A percentile compares a stretch with the other conserved stretches of the same genome.
Evolutionary conservation across 1,140 invertebrate species (phyloP).

Genomic region (Leucophenga varia): DNA sequence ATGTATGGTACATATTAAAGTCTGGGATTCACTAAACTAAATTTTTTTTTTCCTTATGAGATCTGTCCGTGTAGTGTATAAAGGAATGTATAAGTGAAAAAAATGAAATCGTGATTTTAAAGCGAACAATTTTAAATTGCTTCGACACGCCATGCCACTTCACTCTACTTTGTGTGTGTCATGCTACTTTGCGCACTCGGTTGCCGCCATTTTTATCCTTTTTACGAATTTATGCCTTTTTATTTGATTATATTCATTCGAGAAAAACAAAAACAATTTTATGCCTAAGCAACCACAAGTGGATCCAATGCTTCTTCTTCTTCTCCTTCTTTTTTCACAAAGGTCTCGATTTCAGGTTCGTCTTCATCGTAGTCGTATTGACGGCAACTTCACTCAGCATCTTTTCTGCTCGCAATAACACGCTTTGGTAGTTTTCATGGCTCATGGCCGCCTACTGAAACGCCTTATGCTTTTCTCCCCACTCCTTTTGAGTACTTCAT

Average conservation of each 20-base stretch:
- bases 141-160: too few species aligned
- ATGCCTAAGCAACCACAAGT: constrained; percentile 40
- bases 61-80: too few species aligned
- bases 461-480: constrained; percentile 8
- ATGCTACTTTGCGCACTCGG: too few species aligned
- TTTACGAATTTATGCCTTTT: constrained; percentile 47
- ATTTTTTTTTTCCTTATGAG: too few species aligned
- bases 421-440: constrained; percentile 55
- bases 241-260: constrained; percentile 48
- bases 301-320: constrained; percentile 15
- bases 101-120: constrained; percentile 5
- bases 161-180: too few species aligned
- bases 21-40: too few species aligned
- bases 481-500: constrained; percentile 5
- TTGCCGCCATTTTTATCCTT: constrained; percentile 35
- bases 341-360: too few species aligned
- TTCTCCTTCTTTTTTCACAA: too few species aligned
- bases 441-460: constrained; percentile 35
- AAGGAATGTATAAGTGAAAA: too few species aligned
- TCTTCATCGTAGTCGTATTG: too few species aligned
- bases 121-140: neutral
- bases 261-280: constrained; percentile 29
- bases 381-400: constrained; percentile 14
- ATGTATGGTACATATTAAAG: too few species aligned
- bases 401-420: constrained; percentile 51